phyloP scores from a whole-genome alignment of 2,113 vertebrate genomes.

The Phodopus roborovskii region DNA sequence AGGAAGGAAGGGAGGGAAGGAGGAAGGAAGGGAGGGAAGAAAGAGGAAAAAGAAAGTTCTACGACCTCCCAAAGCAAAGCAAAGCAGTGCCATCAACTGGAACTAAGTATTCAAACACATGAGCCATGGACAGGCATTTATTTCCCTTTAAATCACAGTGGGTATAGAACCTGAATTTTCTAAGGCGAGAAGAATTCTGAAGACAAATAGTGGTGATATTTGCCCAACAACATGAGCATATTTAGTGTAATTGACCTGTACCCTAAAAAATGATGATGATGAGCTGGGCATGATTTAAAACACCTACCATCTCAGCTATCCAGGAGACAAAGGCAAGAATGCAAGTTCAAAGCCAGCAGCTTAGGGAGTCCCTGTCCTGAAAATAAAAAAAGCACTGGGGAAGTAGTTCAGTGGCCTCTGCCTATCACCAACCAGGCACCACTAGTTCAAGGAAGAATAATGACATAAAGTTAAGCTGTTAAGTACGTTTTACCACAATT shows the following conservation, averaged over 20 bases:
- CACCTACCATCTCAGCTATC: not conserved
- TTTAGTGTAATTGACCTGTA: not conserved
- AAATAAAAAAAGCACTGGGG: not conserved
- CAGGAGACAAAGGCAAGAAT: not conserved
- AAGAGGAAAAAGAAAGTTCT: too few relatives aligned
- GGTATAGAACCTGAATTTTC: not conserved
- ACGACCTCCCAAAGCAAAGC: too few relatives aligned
- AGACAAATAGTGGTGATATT: not conserved
- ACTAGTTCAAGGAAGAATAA: not conserved
- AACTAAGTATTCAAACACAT: not conserved
- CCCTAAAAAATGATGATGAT: not conserved
- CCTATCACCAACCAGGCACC: too few relatives aligned
- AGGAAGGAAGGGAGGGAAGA: too few relatives aligned
- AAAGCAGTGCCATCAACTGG: too few relatives aligned
- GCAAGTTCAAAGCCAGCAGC: not conserved
- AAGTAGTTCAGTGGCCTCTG: too few relatives aligned
- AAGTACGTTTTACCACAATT: not conserved
- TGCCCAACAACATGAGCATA: not conserved
- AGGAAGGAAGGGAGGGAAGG: too few relatives aligned
- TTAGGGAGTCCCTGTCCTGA: not conserved
- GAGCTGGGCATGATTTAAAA: not conserved
- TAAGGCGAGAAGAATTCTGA: not conserved
- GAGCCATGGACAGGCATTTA: not conserved
- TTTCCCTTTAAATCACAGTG: not conserved
- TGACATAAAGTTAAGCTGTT: not conserved